Conservation (phyloP, 2,113 vertebrate species). For the Pelodiscus sinensis region DNA sequence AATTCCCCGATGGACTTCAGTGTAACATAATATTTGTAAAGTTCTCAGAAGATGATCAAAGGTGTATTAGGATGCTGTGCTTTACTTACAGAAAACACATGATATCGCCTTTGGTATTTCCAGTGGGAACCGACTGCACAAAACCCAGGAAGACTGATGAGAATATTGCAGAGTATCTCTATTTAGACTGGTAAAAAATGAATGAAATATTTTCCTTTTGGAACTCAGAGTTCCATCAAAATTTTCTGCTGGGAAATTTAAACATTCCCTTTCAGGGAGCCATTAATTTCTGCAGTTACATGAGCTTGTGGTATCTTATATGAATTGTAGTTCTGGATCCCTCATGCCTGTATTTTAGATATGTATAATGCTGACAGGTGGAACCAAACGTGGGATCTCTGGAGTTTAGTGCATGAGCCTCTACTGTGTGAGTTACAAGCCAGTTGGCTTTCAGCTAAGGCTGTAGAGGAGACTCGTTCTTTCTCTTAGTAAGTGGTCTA, state of each 20-base stretch:
- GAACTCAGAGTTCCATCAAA: background rate
- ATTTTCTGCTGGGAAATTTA: background rate
- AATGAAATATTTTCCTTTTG: background rate
- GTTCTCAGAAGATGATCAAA: background rate
- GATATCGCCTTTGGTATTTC: background rate
- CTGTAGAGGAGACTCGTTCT: too few species aligned
- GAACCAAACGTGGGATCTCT: too few species aligned
- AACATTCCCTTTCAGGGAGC: background rate
- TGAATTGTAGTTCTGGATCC: background rate
- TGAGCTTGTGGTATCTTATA: background rate
- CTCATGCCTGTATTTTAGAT: background rate
- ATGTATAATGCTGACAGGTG: background rate
- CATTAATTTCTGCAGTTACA: background rate
- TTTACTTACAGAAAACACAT: background rate
- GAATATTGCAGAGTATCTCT: background rate
- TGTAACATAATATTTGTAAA: background rate
- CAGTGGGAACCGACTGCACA: background rate
- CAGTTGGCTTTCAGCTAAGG: too few species aligned
- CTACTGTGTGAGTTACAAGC: too few species aligned
- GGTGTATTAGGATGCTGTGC: background rate
- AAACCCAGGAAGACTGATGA: background rate
- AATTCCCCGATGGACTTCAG: background rate
- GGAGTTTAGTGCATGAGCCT: too few species aligned
- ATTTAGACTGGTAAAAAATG: accelerated
- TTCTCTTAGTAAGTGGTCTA: too few species aligned